phyloP scores from a whole-genome alignment of 2,888 invertebrate genomes.

The Drosophila algonquin region DNA sequence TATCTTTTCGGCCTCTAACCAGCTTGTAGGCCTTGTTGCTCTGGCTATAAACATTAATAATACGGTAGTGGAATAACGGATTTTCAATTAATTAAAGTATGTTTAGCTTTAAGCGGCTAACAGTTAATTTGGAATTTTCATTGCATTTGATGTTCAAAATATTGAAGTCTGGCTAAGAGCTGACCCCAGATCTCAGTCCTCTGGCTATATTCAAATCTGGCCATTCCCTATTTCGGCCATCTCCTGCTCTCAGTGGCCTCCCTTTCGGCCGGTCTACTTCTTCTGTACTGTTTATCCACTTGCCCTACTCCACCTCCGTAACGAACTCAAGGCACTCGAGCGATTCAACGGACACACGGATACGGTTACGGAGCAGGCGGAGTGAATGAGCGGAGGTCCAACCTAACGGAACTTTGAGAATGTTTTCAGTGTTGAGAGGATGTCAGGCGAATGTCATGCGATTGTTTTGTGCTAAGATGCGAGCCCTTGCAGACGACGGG shows the following conservation, averaged over 20 bases:
- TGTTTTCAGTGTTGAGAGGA: slow-evolving; percentile 60
- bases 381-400: not conserved
- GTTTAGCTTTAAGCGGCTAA: no score
- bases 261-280: not conserved
- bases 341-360: slow-evolving; percentile 45
- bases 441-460: slow-evolving; percentile 66
- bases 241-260: not conserved
- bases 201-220: not conserved
- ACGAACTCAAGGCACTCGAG: slow-evolving; percentile 33
- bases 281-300: not conserved
- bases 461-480: slow-evolving; percentile 50
- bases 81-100: no score
- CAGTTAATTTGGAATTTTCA: no score
- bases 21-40: no score
- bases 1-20: no score
- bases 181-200: slow-evolving; percentile 9
- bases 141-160: no score
- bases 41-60: no score
- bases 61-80: no score
- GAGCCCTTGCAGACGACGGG: slow-evolving; percentile 41
- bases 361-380: slow-evolving; percentile 7
- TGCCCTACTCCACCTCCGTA: slow-evolving; percentile 7
- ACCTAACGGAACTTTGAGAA: slow-evolving; percentile 36
- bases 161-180: slow-evolving; percentile 39
- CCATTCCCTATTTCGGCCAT: not conserved